A percentile compares a stretch with the other conserved stretches of the same genome.
phyloP scores from a whole-genome alignment of 2,797 vertebrate species.

The Gadopsis bispinosus region DNA sequence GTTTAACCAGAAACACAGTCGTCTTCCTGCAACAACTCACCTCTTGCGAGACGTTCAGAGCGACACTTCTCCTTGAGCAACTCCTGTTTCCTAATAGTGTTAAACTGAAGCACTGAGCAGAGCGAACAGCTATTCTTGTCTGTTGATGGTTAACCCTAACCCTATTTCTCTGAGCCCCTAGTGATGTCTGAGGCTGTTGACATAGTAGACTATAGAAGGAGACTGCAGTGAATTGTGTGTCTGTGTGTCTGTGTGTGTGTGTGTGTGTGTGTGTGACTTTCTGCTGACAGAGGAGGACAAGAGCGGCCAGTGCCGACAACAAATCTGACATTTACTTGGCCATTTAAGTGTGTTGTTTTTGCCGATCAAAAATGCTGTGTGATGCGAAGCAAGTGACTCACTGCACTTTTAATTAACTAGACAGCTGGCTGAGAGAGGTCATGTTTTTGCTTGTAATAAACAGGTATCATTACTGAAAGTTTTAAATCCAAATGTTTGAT shows the following conservation, averaged over 20 bases:
- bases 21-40: too few species aligned
- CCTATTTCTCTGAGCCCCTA: conserved; percentile 27
- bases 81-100: not conserved
- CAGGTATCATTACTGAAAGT: not conserved
- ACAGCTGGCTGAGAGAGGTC: conserved; percentile 3
- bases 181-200: conserved; percentile 47
- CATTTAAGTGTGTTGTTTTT: conserved; percentile 37
- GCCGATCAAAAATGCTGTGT: conserved; percentile 20
- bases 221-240: conserved; percentile 9
- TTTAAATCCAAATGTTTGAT: not conserved
- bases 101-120: conserved; percentile 5
- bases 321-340: conserved; percentile 45
- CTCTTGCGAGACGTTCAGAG: too few species aligned
- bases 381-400: not conserved
- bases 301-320: conserved; percentile 22
- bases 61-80: too few species aligned
- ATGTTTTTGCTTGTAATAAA: not conserved
- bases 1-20: too few species aligned
- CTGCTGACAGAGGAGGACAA: conserved; percentile 33
- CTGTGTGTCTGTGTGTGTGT: conserved; percentile 2
- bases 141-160: conserved; percentile 1
- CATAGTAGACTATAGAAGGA: conserved; percentile 13
- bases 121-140: conserved; percentile 5
- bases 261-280: not conserved
- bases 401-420: conserved; percentile 32